Evolutionary conservation across 2,797 vertebrate genomes (phyloP).

Genomic region (Podargus strigoides): DNA sequence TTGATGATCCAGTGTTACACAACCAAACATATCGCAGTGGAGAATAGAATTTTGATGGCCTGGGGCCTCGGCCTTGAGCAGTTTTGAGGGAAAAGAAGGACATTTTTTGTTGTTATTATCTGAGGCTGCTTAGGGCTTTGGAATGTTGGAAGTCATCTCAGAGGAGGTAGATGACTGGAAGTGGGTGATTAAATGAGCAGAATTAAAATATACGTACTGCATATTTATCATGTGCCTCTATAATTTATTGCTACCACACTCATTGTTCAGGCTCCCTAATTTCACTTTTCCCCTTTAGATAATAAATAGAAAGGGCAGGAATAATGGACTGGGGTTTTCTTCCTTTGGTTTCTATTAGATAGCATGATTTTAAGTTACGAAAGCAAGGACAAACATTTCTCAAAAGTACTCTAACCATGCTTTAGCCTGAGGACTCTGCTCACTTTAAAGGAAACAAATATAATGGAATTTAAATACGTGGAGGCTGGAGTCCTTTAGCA

Average conservation of each 20-base stretch:
- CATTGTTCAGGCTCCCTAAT: background rate
- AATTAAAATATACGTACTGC: background rate
- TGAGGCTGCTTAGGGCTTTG: background rate
- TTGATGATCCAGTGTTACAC: background rate
- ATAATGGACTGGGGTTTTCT: background rate
- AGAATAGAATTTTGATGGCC: background rate
- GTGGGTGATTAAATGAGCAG: background rate
- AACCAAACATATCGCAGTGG: background rate
- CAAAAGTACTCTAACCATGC: background rate
- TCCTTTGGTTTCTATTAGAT: background rate
- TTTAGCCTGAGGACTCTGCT: background rate
- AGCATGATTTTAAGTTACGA: background rate
- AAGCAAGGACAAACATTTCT: background rate
- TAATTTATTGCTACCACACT: background rate
- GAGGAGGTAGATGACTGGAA: background rate
- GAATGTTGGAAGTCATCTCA: background rate
- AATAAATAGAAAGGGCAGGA: background rate
- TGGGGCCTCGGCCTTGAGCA: background rate
- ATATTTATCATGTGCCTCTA: background rate
- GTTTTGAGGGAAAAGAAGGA: background rate
- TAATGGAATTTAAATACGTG: conserved; percentile 9
- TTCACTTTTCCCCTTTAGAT: background rate
- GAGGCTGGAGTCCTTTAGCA: background rate
- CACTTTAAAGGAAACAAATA: background rate
- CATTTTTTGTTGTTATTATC: background rate